Conservation (phyloP, 1,140 invertebrate species). For the Drosophila aff. region DNA sequence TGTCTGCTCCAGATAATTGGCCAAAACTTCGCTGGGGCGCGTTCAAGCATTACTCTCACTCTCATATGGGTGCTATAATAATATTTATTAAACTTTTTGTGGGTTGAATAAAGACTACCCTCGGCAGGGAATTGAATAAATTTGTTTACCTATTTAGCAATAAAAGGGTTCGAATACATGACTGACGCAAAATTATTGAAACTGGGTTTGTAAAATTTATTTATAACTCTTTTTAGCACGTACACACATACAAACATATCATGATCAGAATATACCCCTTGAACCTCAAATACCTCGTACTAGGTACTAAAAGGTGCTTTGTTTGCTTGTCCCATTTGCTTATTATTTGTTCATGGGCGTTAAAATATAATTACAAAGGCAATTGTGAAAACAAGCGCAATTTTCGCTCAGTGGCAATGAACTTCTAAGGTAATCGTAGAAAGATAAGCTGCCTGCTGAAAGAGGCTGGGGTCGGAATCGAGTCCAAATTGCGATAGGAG, state of each 20-base stretch:
- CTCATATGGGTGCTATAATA: slow-evolving; percentile 29
- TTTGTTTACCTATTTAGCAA: neutral
- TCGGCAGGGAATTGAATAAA: neutral
- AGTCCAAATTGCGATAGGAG: slow-evolving; percentile 31
- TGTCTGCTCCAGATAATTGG: slow-evolving; percentile 34
- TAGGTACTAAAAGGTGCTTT: slow-evolving; percentile 24
- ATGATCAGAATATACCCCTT: neutral
- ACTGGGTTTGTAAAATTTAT: neutral
- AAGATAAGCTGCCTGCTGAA: slow-evolving; percentile 36
- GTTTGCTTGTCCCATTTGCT: slow-evolving; percentile 18
- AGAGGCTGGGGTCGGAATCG: slow-evolving; percentile 27
- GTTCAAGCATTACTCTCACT: slow-evolving; percentile 25
- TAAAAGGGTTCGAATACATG: neutral
- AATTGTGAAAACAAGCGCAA: slow-evolving; percentile 32
- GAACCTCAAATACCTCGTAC: neutral
- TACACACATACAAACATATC: neutral
- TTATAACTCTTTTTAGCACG: neutral
- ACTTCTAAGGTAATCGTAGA: slow-evolving; percentile 18
- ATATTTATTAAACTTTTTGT: neutral
- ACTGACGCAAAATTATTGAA: neutral
- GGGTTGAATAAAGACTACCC: neutral
- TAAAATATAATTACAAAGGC: slow-evolving; percentile 51
- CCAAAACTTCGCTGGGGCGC: slow-evolving; percentile 2
- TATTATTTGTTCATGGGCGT: slow-evolving; percentile 43
- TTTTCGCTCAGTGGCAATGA: slow-evolving; percentile 41